Evolutionary conservation across 2,113 vertebrate genomes (phyloP).

Genomic region (Chlamydotis undulata): DNA sequence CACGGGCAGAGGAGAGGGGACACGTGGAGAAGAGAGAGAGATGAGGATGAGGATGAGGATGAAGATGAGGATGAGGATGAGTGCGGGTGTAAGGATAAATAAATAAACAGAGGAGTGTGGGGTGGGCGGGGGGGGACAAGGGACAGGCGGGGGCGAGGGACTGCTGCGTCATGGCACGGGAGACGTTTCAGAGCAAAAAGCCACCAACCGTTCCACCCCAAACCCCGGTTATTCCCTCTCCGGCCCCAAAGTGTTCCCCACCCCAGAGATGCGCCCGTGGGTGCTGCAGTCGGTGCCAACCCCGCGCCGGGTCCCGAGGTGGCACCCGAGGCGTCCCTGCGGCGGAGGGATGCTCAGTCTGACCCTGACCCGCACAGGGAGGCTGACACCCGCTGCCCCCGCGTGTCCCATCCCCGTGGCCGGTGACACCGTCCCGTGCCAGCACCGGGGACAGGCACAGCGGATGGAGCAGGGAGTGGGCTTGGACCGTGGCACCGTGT

Average conservation of each 20-base stretch:
- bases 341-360: too few relatives aligned
- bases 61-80: not conserved
- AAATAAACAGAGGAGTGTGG: too few relatives aligned
- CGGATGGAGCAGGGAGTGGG: too few relatives aligned
- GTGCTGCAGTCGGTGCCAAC: not conserved
- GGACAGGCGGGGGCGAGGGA: not conserved
- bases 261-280: not conserved
- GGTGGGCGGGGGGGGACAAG: not conserved
- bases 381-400: not conserved
- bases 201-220: rapidly evolving
- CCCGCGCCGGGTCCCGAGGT: rapidly evolving
- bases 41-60: not conserved
- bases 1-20: not conserved
- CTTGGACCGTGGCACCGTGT: rapidly evolving
- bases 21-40: not conserved
- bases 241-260: not conserved
- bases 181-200: not conserved
- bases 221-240: not conserved
- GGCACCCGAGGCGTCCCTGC: not conserved
- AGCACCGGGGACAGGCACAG: not conserved
- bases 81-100: rapidly evolving
- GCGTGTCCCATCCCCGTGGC: not conserved
- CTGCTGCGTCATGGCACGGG: rapidly evolving
- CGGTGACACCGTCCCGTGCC: not conserved
- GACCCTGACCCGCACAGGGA: too few relatives aligned